Base-by-base conservation (phyloP, 2,113 vertebrate species). In the Gopherus evgoodei region DNA sequence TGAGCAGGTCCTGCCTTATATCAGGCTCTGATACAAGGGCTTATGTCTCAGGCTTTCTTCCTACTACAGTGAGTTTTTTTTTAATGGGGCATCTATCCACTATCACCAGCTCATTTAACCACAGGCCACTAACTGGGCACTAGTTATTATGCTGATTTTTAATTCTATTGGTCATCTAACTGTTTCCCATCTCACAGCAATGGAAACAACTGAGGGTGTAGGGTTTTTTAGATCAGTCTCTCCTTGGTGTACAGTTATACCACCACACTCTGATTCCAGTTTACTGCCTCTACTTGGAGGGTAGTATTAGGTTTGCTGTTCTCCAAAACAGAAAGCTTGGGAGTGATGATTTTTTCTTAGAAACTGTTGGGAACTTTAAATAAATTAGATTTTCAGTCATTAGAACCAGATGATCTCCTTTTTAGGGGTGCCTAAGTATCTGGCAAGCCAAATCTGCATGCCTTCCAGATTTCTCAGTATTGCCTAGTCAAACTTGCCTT, bases 21-120 rank as follows among this genome's bases (percentile, higher is more conserved):
- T 19, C 17, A 21, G 52, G 52, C 19, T 53, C 52, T 53, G 52
- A 53, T 53, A 53, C 52, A 53, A 53, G 19, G 52, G 52, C 52
- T 53, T 53, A 21, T 53, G 19, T 53, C 52, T 53, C 52, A 53
- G 52, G 19, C 52, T 53, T 19, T 53, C 52, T 53, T 53, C 52
- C 52, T 53, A 53, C 52, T 53, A 53, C 17, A 19, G 52, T 53
- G 52, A 29, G 56, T 62, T 88, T 83, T 83, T 83, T 11, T 11
- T 92, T 59, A 59, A 27, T 62, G 86, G 72, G 79, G 38, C 69
- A 29, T 88, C 86, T 56, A 81, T 97, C 81, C 88, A 82, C 79
- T 87, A 2, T 83, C 56, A 91, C 21, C 83, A 72, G 72, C 95
- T 96, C 94, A 57, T 83, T 31, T 91, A 89, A 93, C 53, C 89